Base-by-base conservation (phyloP, 2,888 invertebrate species). In the Adineta ricciae region DNA sequence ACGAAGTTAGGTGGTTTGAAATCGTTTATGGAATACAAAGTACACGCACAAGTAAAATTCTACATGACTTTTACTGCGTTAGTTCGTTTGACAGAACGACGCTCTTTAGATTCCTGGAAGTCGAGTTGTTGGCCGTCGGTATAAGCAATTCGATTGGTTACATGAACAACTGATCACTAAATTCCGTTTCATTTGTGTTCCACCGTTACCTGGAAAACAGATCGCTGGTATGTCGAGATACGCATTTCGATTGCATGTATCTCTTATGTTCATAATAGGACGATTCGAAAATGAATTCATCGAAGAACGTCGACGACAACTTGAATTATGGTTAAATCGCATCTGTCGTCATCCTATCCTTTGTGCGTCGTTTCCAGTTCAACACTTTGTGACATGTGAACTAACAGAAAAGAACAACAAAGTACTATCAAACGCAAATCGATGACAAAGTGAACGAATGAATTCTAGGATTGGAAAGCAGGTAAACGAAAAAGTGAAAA, bases 111-210 rank as follows among this genome's bases (percentile, higher is more conserved):
- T 38, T 24, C 19, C 41, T 9, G 41, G 41, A n/a, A 41, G 49
- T 16, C 72, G 64, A 78, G 36, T 52, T 52, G 85, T 85, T 16
- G 49, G 49, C 32, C 93, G 98, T 87, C 93, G 98, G 88, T 98
- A 97, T 91, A 99, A 99, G 91, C 98, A 98, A 91, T 99, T 99
- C 91, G 98, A 99, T 92, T 99, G 99, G 99, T 91, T 99, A 84
- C 97, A 97, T 91, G 95, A 95, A 89, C 93, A 97, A 88, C 92
- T 99, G 87, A 94, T 94, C 88, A 95, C 95, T 88, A 99, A 99
- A 91, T 99, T 95, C 90, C 94, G 95, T 87, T 93, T 97, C 84
- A 94, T 98, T 88, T 96, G 97, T 4, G 94, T 98, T 88, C 98
- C 99, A 86, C 97, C 98, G 2, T 91, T 99, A 87, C 99, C 99